Evolutionary conservation across 2,888 invertebrate genomes (phyloP), one percentile per base, ranked within the genome.

Genomic region (Agonopterix subpropinquella): DNA sequence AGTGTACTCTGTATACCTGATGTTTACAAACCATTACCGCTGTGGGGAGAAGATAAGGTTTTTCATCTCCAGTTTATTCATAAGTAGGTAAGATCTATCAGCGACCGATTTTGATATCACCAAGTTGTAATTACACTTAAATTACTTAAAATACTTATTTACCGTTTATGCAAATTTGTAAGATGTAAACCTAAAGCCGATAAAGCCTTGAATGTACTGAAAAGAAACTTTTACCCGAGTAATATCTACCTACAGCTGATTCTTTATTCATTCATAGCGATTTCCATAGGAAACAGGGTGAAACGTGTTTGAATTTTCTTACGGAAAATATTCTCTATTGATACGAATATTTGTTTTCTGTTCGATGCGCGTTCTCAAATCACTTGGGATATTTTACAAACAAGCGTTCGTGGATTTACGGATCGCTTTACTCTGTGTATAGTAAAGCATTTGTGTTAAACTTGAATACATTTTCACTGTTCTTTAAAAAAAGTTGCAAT

Each of bases 201-300:
- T 59, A 60, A 65, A 64, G 58, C 61, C 55, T 47, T 48, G 52
- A 53, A 58, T 58, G 10, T 60, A 58, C 50, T 49, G 45, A 54
- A 55, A 65, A 58, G 56, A 61, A 69, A 68, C 60, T 68, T 62
- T 64, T 61, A 59, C 52, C 47, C 48, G 53, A 69, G 64, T 11
- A 13, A 42, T 13, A 13, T 67, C 2, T n/a, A n/a, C n/a, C 64
- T 64, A 57, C 61, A 55, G 55, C 63, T 65, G 65, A 75, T 74
- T 73, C 68, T 71, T 79, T 78, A 82, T 82, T 79, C 77, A 79
- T 79, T 76, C 74, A 57, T 57, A 59, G 55, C 70, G 68, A 80
- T 80, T 78, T 77, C 71, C 77, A 78, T 80, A 73, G 68, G 70
- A 72, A 75, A 74, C 72, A 70, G 67, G 67, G 70, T 68, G 64